phyloP scores from a whole-genome alignment of 2,888 invertebrate genomes.

The Dione juno region DNA sequence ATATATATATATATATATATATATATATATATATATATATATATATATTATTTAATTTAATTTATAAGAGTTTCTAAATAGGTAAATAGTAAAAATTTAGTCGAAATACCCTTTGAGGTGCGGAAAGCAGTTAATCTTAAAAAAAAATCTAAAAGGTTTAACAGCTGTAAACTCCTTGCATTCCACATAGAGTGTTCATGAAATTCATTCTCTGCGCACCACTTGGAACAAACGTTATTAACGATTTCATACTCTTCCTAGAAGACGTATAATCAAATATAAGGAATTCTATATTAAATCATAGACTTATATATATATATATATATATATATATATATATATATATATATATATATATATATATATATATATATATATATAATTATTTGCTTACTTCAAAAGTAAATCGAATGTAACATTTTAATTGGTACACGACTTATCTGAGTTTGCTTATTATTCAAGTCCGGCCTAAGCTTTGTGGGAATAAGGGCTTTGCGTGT shows the following conservation, averaged over 20 bases:
- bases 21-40: too few species aligned
- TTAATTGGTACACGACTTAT: slow-evolving; percentile 19
- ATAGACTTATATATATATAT: too few species aligned
- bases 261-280: slow-evolving; percentile 37
- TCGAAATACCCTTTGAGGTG: too few species aligned
- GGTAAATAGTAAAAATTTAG: too few species aligned
- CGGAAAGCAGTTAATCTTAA: neutral
- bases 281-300: slow-evolving; percentile 36
- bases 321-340: too few species aligned
- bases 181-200: slow-evolving; percentile 24
- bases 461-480: slow-evolving; percentile 12
- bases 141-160: neutral
- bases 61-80: too few species aligned
- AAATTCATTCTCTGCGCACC: slow-evolving; percentile 32
- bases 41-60: too few species aligned
- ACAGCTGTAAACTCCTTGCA: slow-evolving; percentile 11
- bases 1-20: too few species aligned
- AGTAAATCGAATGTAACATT: slow-evolving; percentile 16
- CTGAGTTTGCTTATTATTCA: slow-evolving; percentile 10
- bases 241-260: slow-evolving; percentile 40
- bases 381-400: neutral
- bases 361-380: too few species aligned
- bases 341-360: too few species aligned
- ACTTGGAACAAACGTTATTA: slow-evolving; percentile 37
- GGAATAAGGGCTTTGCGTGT: slow-evolving; percentile 29